These are phyloP conservation scores for Rhinoptilus africanus DNA, from an alignment of 2,113 vertebrate genomes.

Conservation along the genomic window DNA sequence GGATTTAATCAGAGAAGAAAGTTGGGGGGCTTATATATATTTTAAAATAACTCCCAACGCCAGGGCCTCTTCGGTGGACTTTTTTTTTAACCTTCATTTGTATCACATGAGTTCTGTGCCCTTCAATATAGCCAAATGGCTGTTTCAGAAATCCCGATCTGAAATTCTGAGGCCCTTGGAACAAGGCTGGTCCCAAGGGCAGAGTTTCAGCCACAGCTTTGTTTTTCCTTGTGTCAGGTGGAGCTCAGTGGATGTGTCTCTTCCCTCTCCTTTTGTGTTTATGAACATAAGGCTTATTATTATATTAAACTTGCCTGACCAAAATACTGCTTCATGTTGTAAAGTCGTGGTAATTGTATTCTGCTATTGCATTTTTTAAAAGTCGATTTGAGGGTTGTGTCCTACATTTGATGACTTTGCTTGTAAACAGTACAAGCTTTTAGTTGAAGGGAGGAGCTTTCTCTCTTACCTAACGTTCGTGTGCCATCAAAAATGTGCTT, in stretches of 20 bases:
- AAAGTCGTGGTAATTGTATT: rapidly evolving
- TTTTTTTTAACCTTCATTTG: neutral
- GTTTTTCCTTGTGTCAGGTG: neutral
- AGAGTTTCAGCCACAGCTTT: neutral
- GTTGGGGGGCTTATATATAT: neutral
- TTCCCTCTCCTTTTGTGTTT: neutral
- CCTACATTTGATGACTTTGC: neutral
- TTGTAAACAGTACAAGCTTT: neutral
- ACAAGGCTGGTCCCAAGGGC: neutral
- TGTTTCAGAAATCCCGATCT: neutral
- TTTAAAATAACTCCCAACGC: neutral
- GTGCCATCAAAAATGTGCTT: slow-evolving; percentile 32
- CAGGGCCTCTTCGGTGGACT: neutral
- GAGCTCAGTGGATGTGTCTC: neutral
- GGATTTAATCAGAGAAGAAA: neutral
- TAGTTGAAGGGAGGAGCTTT: neutral
- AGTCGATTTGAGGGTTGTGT: neutral
- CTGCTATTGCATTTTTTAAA: neutral
- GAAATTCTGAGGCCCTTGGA: neutral
- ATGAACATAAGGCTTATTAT: neutral
- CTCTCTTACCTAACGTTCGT: neutral
- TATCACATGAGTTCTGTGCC: rapidly evolving
- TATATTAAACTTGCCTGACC: neutral
- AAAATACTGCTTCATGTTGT: neutral
- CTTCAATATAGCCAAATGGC: neutral